These are phyloP conservation scores for Pseudorhiza aurosa DNA, from an alignment of 30 jellyfish, hydroid and myxozoan genomes.

Conservation along the genomic window DNA sequence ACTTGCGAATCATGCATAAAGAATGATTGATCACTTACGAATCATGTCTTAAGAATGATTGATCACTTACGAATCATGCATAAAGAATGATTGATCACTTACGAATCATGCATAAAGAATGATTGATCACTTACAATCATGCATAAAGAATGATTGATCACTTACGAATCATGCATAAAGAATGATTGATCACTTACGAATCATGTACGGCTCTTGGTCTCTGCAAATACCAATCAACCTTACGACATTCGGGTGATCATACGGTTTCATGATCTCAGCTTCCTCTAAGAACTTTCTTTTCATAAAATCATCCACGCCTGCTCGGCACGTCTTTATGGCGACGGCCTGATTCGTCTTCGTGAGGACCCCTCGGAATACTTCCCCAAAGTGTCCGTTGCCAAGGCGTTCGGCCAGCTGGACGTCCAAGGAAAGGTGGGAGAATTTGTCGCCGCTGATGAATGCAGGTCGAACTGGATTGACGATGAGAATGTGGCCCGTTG, in stretches of 20 bases:
- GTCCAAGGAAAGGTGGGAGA: conserved; percentile 46
- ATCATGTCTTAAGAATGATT: too few relatives aligned
- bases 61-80: too few relatives aligned
- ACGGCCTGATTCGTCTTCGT: conserved; percentile 33
- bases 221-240: conserved; percentile 89
- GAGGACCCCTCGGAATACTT: conserved; percentile 71
- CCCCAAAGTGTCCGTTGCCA: conserved; percentile 97
- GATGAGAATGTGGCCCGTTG: conserved; percentile 56
- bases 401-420: conserved; percentile 66
- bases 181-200: conserved; percentile 53
- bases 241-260: conserved; percentile 84
- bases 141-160: too few relatives aligned
- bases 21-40: too few relatives aligned
- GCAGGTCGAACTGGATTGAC: conserved; percentile 74
- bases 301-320: conserved; percentile 52
- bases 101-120: too few relatives aligned
- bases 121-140: too few relatives aligned
- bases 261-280: conserved; percentile 96
- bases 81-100: too few relatives aligned
- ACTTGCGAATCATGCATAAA: too few relatives aligned
- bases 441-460: conserved; percentile 78
- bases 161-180: too few relatives aligned
- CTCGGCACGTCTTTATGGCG: conserved; percentile 89
- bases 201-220: conserved; percentile 81
- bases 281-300: conserved; percentile 79